Evolutionary conservation across 2,797 vertebrate species (phyloP).

Genomic region (Falco berigora): DNA sequence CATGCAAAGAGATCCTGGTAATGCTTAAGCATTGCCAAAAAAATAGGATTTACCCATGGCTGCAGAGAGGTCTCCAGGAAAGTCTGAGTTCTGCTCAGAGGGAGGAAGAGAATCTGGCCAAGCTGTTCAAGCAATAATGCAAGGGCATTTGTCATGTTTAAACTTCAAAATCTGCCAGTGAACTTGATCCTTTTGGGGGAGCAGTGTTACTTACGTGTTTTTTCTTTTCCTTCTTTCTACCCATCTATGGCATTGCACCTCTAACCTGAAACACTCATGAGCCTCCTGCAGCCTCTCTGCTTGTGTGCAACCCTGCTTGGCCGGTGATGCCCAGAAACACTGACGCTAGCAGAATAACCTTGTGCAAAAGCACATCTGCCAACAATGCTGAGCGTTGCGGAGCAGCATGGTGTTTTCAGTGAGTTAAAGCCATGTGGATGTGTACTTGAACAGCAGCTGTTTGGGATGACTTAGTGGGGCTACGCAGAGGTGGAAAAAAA

Average conservation of each 20-base stretch:
- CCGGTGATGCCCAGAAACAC: background rate
- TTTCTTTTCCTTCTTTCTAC: background rate
- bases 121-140: background rate
- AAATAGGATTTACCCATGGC: background rate
- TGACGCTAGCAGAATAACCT: background rate
- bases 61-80: background rate
- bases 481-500: background rate
- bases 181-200: background rate
- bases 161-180: background rate
- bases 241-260: rapidly evolving
- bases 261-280: background rate
- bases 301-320: background rate
- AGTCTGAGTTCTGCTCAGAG: background rate
- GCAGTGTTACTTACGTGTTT: background rate
- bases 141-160: background rate
- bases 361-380: background rate
- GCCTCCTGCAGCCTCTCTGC: background rate
- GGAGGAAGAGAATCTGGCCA: background rate
- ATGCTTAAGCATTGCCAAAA: background rate
- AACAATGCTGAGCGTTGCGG: background rate
- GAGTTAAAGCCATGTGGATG: background rate
- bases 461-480: background rate
- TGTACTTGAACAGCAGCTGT: background rate
- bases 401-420: rapidly evolving
- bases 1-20: background rate